These are phyloP conservation scores for Manduca sexta DNA, from an alignment of 1,140 invertebrate species.

Conservation along the genomic window DNA sequence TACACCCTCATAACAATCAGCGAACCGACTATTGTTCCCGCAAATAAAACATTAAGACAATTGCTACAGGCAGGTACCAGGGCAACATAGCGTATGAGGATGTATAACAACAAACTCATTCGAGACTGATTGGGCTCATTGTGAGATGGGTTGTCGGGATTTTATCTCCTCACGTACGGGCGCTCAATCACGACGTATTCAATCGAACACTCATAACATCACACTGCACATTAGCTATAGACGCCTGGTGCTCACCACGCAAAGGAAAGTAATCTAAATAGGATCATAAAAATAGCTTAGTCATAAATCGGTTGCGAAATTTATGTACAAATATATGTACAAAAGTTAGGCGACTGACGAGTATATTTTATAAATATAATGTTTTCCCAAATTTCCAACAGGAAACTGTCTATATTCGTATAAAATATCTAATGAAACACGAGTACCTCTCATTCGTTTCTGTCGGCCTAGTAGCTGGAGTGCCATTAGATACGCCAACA, in stretches of 20 bases:
- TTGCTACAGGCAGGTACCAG: constrained; percentile 9
- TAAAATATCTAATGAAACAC: too few species aligned
- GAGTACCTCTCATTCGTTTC: background rate
- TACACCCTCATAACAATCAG: too few species aligned
- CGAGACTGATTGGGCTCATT: constrained; percentile 37
- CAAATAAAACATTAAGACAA: too few species aligned
- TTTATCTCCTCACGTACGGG: constrained; percentile 25
- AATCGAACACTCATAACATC: constrained; percentile 14
- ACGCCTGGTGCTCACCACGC: background rate
- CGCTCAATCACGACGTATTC: constrained; percentile 38
- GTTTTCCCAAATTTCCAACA: too few species aligned
- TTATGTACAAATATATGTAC: too few species aligned
- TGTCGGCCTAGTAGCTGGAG: background rate
- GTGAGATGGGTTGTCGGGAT: constrained; percentile 21
- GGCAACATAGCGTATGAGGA: background rate
- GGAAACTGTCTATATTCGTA: too few species aligned
- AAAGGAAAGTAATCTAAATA: too few species aligned
- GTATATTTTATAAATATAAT: too few species aligned
- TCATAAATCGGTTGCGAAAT: too few species aligned
- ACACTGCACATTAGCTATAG: constrained; percentile 9
- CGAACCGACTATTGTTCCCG: too few species aligned
- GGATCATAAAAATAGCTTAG: too few species aligned
- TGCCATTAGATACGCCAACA: background rate
- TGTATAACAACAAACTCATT: constrained; percentile 26
- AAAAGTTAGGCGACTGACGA: too few species aligned